Conservation (phyloP, 2,113 vertebrate species). For the Paradisaea rubra region DNA sequence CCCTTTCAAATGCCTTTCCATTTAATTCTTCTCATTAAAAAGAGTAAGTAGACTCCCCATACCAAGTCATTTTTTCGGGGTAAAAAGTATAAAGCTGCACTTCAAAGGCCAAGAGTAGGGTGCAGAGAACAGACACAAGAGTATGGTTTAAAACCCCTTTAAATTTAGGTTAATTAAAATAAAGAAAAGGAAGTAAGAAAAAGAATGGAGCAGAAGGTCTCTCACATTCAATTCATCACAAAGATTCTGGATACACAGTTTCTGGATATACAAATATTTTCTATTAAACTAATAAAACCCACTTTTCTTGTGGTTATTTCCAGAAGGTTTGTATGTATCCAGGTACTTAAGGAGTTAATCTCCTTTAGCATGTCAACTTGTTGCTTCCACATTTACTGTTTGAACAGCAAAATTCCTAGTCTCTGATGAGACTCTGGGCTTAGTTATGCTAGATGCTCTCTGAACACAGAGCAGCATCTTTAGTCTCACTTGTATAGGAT, state of each 20-base stretch:
- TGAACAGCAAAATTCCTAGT: background rate
- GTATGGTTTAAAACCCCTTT: fast-evolving
- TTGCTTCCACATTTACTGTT: background rate
- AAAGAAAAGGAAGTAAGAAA: background rate
- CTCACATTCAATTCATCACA: background rate
- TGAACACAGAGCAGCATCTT: background rate
- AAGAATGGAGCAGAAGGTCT: background rate
- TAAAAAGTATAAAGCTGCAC: background rate
- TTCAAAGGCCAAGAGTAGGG: background rate
- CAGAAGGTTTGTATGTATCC: background rate
- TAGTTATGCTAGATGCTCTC: background rate
- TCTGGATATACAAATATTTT: background rate
- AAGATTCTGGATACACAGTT: background rate
- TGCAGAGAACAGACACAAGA: background rate
- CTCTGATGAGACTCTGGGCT: background rate
- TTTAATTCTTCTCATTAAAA: background rate
- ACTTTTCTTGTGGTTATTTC: background rate
- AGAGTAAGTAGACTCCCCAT: background rate
- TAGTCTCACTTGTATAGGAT: background rate
- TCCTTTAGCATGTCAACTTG: background rate
- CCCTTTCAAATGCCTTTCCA: background rate
- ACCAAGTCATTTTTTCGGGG: fast-evolving
- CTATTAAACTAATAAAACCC: background rate
- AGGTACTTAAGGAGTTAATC: background rate
- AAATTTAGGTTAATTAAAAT: background rate